phyloP scores from a whole-genome alignment of 2,113 vertebrate genomes.

The Anas platyrhynchos region DNA sequence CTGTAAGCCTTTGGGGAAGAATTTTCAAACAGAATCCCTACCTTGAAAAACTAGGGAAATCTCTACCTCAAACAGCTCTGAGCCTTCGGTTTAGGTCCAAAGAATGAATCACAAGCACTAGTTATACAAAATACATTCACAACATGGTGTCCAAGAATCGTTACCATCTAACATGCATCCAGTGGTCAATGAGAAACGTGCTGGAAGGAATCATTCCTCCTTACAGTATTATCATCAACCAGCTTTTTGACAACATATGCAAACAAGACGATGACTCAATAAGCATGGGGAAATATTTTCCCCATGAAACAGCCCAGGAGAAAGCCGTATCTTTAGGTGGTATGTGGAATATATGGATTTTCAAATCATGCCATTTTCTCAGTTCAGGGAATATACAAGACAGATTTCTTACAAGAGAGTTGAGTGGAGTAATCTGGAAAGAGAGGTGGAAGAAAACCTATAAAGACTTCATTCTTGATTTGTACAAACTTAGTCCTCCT shows the following conservation, averaged over 20 bases:
- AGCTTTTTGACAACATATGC: neutral
- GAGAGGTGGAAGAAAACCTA: neutral
- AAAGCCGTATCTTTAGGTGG: neutral
- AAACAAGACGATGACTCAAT: neutral
- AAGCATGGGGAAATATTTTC: neutral
- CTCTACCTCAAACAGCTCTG: neutral
- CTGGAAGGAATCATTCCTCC: neutral
- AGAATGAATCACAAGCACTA: neutral
- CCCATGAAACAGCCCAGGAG: neutral
- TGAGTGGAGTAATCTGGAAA: neutral
- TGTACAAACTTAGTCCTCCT: neutral
- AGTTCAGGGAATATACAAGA: neutral
- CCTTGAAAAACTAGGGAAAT: neutral
- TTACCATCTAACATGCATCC: neutral
- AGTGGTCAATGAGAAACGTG: neutral
- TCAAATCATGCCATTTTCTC: neutral
- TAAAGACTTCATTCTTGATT: slow-evolving; percentile 29
- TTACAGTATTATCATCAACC: neutral
- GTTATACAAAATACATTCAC: neutral
- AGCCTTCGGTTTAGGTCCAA: neutral
- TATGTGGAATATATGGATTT: neutral
- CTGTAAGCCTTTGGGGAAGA: neutral
- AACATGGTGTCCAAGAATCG: neutral
- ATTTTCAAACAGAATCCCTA: neutral
- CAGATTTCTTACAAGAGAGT: neutral